Evolutionary conservation across 2,797 vertebrate species (phyloP).

Genomic region (Galaxias olidus): DNA sequence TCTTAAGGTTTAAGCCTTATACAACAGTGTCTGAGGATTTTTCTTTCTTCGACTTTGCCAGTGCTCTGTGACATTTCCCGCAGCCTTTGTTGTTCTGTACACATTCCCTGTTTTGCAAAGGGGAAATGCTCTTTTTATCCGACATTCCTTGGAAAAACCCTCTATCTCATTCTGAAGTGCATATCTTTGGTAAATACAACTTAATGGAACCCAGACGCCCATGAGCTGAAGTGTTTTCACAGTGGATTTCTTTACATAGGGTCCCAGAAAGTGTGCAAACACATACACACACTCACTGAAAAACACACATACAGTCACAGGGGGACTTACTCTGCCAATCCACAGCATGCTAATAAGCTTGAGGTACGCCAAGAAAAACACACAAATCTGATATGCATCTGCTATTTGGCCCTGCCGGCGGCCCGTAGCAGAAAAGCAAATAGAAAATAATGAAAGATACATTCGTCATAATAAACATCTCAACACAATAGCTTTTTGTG

Average conservation of each 20-base stretch:
- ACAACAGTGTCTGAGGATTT: too few species aligned
- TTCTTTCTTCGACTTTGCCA: not conserved
- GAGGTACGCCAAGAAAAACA: slow-evolving; percentile 51
- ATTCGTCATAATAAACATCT: slow-evolving; percentile 50
- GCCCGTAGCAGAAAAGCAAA: slow-evolving; percentile 35
- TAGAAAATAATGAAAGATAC: slow-evolving; percentile 45
- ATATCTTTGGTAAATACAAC: slow-evolving; percentile 16
- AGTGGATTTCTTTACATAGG: not conserved
- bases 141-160: slow-evolving; percentile 27
- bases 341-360: slow-evolving; percentile 51
- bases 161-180: slow-evolving; percentile 39
- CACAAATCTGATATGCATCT: slow-evolving; percentile 55
- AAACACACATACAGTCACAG: slow-evolving; percentile 12
- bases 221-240: slow-evolving; percentile 32
- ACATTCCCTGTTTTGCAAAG: not conserved
- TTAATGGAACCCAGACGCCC: not conserved
- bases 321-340: slow-evolving; percentile 35
- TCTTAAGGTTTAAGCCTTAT: too few species aligned
- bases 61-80: too few species aligned
- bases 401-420: slow-evolving; percentile 37
- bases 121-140: not conserved
- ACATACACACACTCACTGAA: slow-evolving; percentile 12
- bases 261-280: slow-evolving; percentile 1
- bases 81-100: not conserved
- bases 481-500: slow-evolving; percentile 43